Conservation (phyloP, 2,113 vertebrate genomes). For the Prunella fulvescens region DNA sequence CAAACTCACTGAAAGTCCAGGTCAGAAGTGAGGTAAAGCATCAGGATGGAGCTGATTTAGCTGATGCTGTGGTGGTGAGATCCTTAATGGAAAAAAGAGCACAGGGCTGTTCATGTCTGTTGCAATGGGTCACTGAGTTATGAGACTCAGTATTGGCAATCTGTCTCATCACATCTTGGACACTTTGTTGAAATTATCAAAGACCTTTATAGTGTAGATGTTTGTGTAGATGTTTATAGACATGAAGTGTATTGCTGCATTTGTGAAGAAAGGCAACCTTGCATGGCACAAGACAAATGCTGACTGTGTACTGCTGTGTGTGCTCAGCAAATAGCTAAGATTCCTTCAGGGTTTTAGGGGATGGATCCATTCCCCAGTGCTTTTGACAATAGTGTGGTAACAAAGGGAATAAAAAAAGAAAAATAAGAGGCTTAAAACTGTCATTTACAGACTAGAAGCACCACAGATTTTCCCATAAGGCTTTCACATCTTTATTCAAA, state of each 20-base stretch:
- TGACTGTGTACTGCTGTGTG: not conserved
- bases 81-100: not conserved
- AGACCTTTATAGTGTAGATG: not conserved
- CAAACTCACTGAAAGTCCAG: not conserved
- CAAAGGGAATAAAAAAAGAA: not conserved
- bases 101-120: not conserved
- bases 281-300: not conserved
- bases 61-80: not conserved
- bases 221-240: not conserved
- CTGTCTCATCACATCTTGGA: not conserved
- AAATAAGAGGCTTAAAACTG: not conserved
- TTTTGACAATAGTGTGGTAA: not conserved
- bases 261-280: not conserved
- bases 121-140: not conserved
- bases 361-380: not conserved
- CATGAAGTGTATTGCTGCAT: not conserved
- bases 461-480: not conserved
- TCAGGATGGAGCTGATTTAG: not conserved
- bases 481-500: not conserved
- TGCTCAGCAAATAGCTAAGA: slow-evolving; percentile 12
- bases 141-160: not conserved
- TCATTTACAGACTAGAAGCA: not conserved
- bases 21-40: not conserved
- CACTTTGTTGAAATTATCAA: not conserved
- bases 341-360: not conserved